Conservation (phyloP, 2,797 vertebrate genomes). For the Sphenodon punctatus region DNA sequence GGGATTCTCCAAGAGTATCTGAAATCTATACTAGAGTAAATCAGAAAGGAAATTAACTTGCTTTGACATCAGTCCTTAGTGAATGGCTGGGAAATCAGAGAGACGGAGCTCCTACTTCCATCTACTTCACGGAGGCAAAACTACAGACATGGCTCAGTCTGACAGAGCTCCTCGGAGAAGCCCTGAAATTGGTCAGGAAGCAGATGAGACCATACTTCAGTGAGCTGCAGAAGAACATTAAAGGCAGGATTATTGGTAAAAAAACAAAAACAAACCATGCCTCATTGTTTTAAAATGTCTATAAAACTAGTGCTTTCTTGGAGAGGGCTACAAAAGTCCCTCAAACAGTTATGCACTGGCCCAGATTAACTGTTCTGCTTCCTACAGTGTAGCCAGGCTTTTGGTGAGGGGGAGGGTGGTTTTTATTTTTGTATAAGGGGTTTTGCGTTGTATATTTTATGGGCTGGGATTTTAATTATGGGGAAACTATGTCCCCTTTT, state of each 20-base stretch:
- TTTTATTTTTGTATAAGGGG: too few species aligned
- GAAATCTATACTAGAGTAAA: background rate
- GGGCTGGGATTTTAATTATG: too few species aligned
- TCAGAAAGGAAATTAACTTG: background rate
- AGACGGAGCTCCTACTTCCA: conserved; percentile 49
- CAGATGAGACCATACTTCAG: conserved; percentile 67
- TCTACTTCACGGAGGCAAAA: conserved; percentile 76
- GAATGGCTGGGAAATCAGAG: conserved; percentile 78
- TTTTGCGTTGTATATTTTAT: too few species aligned
- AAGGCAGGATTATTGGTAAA: conserved; percentile 62
- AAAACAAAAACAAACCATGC: too few species aligned
- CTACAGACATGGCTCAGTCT: conserved; percentile 81
- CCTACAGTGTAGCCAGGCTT: too few species aligned
- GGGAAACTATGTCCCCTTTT: too few species aligned
- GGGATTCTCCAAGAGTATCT: background rate
- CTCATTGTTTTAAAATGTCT: background rate
- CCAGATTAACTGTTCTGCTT: background rate
- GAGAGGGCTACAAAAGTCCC: background rate
- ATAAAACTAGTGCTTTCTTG: background rate
- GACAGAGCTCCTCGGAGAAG: conserved; percentile 81
- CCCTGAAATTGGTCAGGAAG: conserved; percentile 72
- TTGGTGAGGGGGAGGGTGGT: too few species aligned
- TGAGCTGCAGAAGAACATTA: conserved; percentile 48
- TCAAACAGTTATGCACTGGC: too few species aligned
- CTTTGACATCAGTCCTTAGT: conserved; percentile 76